phyloP scores from a whole-genome alignment of 2,888 invertebrate genomes.

The Chrysopilus asiliformis region DNA sequence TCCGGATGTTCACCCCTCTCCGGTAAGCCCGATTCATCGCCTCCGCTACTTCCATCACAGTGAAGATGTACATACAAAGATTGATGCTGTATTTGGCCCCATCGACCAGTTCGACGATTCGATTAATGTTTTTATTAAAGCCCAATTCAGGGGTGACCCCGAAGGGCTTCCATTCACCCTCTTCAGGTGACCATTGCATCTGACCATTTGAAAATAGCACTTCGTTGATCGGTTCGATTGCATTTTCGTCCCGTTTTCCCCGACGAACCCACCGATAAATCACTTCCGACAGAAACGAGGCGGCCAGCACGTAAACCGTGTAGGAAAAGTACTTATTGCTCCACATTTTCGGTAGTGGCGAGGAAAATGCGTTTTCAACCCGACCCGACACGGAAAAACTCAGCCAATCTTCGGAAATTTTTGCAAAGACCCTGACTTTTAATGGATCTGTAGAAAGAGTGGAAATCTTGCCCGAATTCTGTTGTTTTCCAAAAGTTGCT shows the following conservation, averaged over 20 bases:
- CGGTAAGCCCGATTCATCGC: constrained; percentile 8
- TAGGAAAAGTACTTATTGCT: no score
- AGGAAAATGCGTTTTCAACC: no score
- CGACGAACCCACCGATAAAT: constrained; percentile 5
- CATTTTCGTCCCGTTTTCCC: constrained; percentile 5
- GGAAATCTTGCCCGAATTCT: no score
- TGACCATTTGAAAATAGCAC: constrained; percentile 10
- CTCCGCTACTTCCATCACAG: constrained; percentile 5
- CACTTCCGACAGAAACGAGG: constrained; percentile 6
- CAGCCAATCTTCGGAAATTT: no score
- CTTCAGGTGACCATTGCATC: constrained; percentile 8
- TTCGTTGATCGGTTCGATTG: constrained; percentile 7
- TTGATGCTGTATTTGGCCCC: constrained; percentile 8
- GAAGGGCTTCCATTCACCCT: not conserved
- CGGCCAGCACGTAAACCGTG: constrained; percentile 1
- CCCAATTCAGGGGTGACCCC: constrained; percentile 5
- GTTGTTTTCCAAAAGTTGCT: no score
- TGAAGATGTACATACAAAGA: constrained; percentile 13
- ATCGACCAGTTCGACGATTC: constrained; percentile 7
- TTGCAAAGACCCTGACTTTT: no score
- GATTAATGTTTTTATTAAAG: constrained; percentile 7
- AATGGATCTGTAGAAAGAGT: no score
- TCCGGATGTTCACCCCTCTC: constrained; percentile 9
- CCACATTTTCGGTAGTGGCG: no score
- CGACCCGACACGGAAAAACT: no score